These are phyloP conservation scores for Pelusios castaneus DNA, from an alignment of 2,113 vertebrate species.

Conservation along the genomic window DNA sequence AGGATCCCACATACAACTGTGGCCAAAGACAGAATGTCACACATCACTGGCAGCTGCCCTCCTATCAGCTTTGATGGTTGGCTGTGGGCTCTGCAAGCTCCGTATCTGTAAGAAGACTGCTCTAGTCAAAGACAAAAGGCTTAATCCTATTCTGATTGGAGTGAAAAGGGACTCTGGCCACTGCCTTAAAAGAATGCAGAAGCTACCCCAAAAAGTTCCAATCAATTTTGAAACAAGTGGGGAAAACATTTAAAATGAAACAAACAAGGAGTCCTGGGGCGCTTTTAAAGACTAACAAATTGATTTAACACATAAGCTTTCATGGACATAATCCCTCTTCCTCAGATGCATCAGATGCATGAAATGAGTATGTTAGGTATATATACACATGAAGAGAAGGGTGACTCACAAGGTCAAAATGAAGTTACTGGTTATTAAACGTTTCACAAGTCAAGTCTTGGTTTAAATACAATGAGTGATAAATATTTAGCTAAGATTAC, in stretches of 20 bases:
- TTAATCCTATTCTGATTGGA: neutral
- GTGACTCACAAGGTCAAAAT: too few relatives aligned
- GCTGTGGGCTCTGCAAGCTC: neutral
- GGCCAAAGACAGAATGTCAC: neutral
- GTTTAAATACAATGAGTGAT: slow-evolving; percentile 45
- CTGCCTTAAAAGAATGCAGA: neutral
- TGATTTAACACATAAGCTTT: too few relatives aligned
- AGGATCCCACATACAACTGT: neutral
- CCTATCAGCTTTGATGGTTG: neutral
- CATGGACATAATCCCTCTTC: too few relatives aligned
- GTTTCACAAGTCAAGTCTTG: slow-evolving; percentile 2
- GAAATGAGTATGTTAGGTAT: too few relatives aligned
- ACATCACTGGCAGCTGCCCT: neutral
- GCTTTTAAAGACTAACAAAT: too few relatives aligned
- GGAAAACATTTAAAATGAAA: neutral
- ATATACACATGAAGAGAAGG: too few relatives aligned
- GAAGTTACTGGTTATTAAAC: slow-evolving; percentile 22
- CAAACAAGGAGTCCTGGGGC: too few relatives aligned
- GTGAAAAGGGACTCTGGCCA: neutral
- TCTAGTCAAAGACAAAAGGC: neutral
- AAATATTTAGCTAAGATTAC: slow-evolving; percentile 63
- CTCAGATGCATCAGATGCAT: too few relatives aligned
- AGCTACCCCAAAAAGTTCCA: neutral
- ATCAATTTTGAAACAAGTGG: slow-evolving; percentile 10
- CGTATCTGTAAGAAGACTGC: neutral